Evolutionary conservation across 2,113 vertebrate species (phyloP), one percentile per base, ranked within the genome.

Genomic region (Corydoras sp.): DNA sequence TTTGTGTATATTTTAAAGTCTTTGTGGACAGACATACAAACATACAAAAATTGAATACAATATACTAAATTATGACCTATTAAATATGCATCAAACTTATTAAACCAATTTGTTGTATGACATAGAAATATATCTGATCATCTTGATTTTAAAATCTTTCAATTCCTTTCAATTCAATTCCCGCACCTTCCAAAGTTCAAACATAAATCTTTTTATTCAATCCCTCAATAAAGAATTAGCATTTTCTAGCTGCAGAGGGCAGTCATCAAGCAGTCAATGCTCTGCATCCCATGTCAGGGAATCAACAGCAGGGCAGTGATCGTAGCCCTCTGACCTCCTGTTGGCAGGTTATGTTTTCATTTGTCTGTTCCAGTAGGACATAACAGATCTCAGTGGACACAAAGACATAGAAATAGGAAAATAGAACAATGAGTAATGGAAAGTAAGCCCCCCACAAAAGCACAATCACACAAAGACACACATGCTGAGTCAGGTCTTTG

Each of bases 321-420:
- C 50, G 5, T 66, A 50, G 53, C 18, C 30, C 11, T 48, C 14
- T 75, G 66, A 59, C 67, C 51, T 65, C 9, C 31, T 61, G 24
- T 74, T 32, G 13, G n/a, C 14, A 18, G 31, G 53, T 56, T n/a
- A 62, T 61, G 4, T 74, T 74, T 74, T 30, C 48, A 56, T 35
- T 55, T 14, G 30, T 35, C 53, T 67, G 15, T 56, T 18, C 31
- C 13, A 18, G 8, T 35, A 9, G 58, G n/a, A 51, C 12, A 70
- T 62, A 30, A 15, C 48, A 53, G 43, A 50, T 62, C 6, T 18
- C 48, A 62, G n/a, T 51, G 31, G 8, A 70, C 14, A 15, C 12
- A 31, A 15, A 48, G 51, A 29, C 13, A n/a, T 4, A 54, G 2
- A 12, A 12, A 58, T 58, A 53, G 10, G 4, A 64, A 64, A 18